Percentiles rank a stretch among this genome's conserved stretches.
phyloP scores from a whole-genome alignment of 2,113 vertebrate species.

The Rhinichthys klamathensis region DNA sequence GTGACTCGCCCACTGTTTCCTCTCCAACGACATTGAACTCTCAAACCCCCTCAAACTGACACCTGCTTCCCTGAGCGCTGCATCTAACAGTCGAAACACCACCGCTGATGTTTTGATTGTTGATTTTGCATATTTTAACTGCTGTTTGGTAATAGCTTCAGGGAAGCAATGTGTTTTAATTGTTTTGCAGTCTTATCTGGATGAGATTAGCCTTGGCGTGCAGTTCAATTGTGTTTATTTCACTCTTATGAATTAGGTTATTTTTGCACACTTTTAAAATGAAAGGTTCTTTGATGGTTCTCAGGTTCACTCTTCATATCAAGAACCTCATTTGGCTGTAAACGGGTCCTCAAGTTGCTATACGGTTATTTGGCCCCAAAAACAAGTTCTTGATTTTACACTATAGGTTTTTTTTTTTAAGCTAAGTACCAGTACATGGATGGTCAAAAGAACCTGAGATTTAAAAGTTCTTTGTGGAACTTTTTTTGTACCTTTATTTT shows the following conservation, averaged over 20 bases:
- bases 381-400: neutral
- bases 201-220: constrained; percentile 26
- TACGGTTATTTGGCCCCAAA: neutral
- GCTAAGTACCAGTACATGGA: neutral
- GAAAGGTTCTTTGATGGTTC: neutral
- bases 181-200: constrained; percentile 18
- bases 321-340: neutral
- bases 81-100: constrained; percentile 19
- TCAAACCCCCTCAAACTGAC: constrained; percentile 35
- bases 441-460: neutral
- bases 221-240: neutral
- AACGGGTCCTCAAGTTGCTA: neutral
- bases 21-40: constrained; percentile 31
- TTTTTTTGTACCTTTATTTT: too few species aligned
- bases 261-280: neutral
- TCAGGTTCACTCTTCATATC: too few species aligned
- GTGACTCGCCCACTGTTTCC: constrained; percentile 35
- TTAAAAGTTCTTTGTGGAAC: neutral
- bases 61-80: constrained; percentile 37
- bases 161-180: constrained; percentile 1
- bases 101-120: constrained; percentile 8
- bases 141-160: neutral
- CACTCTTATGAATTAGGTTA: neutral
- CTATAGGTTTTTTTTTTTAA: neutral
- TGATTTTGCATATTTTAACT: constrained; percentile 5